phyloP scores from a whole-genome alignment of 2,113 vertebrate species.

The Nesoenas mayeri region DNA sequence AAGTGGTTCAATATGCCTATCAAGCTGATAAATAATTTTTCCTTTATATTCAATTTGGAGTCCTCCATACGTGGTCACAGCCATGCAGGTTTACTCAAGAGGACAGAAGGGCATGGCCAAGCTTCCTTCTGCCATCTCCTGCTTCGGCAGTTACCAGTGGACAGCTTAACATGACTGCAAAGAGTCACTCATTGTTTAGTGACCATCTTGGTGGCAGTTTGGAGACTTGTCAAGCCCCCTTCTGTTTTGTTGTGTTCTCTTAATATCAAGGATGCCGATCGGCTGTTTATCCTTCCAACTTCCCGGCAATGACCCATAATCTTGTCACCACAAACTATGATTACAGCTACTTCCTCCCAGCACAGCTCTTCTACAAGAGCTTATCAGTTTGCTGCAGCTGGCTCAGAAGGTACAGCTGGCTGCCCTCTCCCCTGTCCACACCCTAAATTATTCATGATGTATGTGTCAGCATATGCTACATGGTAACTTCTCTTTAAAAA shows the following conservation, averaged over 20 bases:
- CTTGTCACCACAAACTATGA: conserved; percentile 18
- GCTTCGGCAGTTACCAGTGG: neutral
- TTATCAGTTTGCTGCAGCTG: conserved; percentile 60
- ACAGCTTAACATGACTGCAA: neutral
- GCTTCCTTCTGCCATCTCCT: neutral
- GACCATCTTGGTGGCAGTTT: neutral
- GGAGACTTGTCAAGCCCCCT: conserved; percentile 5
- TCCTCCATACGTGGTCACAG: neutral
- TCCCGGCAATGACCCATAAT: conserved; percentile 18
- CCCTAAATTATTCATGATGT: conserved; percentile 17
- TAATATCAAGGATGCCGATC: neutral
- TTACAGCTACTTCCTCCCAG: conserved; percentile 26
- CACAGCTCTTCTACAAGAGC: neutral
- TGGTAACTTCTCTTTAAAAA: neutral
- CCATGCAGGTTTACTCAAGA: neutral
- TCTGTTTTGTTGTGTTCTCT: neutral
- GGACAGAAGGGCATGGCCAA: neutral
- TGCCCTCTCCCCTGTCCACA: conserved; percentile 35
- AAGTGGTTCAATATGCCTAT: neutral
- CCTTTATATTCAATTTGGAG: neutral
- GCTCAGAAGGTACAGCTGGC: conserved; percentile 18
- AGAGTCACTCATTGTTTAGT: neutral
- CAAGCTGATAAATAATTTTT: neutral
- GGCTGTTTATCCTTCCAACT: conserved; percentile 20
- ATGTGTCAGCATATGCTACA: neutral